phyloP scores from a whole-genome alignment of 2,888 invertebrate genomes.

The Cyaniris semiargus region DNA sequence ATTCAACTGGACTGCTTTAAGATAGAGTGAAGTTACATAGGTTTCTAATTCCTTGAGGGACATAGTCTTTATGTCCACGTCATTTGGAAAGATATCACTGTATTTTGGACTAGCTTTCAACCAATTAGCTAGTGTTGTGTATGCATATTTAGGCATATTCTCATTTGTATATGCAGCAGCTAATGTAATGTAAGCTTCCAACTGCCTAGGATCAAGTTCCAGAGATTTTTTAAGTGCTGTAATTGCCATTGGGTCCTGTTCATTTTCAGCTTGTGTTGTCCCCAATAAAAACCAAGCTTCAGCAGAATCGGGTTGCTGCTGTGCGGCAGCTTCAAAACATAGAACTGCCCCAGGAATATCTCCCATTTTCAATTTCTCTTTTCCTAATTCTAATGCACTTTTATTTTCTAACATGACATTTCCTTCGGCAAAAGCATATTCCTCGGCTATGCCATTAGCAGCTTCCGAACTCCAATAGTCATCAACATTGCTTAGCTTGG shows the following conservation, averaged over 20 bases:
- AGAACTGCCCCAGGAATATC: constrained; percentile 97
- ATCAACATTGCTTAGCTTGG: constrained; percentile 84
- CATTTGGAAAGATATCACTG: constrained; percentile 83
- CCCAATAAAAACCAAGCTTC: constrained; percentile 95
- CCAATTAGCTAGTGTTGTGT: constrained; percentile 89
- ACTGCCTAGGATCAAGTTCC: constrained; percentile 88
- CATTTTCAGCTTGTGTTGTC: constrained; percentile 97
- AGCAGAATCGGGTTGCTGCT: constrained; percentile 87
- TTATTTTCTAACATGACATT: constrained; percentile 90
- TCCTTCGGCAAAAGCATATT: constrained; percentile 89
- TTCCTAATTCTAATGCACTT: constrained; percentile 92
- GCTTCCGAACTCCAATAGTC: constrained; percentile 84
- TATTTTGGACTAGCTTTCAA: constrained; percentile 90
- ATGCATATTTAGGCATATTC: constrained; percentile 94
- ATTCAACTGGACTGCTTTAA: constrained; percentile 89
- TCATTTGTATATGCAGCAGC: constrained; percentile 98
- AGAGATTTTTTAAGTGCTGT: constrained; percentile 93
- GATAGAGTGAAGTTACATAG: constrained; percentile 87
- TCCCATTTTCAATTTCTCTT: constrained; percentile 89
- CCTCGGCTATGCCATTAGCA: constrained; percentile 77
- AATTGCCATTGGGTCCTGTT: constrained; percentile 96
- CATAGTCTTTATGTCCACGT: constrained; percentile 66
- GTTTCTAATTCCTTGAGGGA: constrained; percentile 74
- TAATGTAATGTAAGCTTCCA: constrained; percentile 92
- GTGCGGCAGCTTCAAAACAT: constrained; percentile 97